Percentiles rank a stretch among this genome's conserved stretches.
Conservation (phyloP, 2,113 vertebrate genomes). For the Rhabdomys dilectus region DNA sequence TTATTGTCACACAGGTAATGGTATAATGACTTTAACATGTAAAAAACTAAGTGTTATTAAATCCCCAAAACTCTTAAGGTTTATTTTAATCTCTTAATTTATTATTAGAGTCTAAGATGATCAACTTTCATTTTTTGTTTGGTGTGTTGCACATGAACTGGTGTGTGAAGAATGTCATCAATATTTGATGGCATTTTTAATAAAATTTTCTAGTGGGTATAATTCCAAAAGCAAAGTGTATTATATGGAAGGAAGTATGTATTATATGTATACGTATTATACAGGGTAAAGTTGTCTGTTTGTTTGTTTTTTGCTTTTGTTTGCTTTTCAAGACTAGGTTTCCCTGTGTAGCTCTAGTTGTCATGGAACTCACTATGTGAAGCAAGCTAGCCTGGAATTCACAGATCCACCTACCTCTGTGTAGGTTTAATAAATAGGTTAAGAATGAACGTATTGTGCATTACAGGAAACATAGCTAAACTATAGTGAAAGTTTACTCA, state of each 20-base stretch:
- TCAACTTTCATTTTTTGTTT: background rate
- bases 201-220: background rate
- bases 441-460: background rate
- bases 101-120: background rate
- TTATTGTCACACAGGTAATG: background rate
- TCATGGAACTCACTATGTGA: background rate
- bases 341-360: background rate
- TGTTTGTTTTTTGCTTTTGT: background rate
- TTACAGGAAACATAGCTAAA: background rate
- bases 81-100: background rate
- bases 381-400: background rate
- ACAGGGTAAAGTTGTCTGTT: background rate
- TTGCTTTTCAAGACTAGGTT: background rate
- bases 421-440: background rate
- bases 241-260: background rate
- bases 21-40: background rate
- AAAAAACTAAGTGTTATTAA: background rate
- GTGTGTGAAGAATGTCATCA: background rate
- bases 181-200: background rate
- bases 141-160: background rate
- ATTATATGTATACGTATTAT: background rate
- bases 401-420: background rate
- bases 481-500: background rate
- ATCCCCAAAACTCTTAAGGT: background rate
- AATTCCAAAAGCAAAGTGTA: background rate